Percentiles rank a stretch among this genome's conserved stretches.
phyloP scores from a whole-genome alignment of 64 coral and sea anemone genomes.

The Actinia tenebrosa region DNA sequence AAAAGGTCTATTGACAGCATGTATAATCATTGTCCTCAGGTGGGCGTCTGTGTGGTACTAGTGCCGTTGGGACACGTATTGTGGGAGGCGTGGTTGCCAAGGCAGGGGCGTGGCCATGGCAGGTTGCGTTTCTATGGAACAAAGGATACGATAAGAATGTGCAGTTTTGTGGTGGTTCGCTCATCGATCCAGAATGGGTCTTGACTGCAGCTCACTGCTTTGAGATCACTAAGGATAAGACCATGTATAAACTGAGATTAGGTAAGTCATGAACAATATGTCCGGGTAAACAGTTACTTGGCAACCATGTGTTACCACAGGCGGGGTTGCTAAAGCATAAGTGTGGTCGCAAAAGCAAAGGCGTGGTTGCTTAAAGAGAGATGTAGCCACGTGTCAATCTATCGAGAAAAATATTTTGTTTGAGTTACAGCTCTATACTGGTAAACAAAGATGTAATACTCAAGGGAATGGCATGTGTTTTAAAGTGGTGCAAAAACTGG shows the following conservation, averaged over 20 bases:
- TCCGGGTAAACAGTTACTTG: background rate
- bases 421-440: too few relatives aligned
- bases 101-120: conserved; percentile 74
- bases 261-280: conserved; percentile 31
- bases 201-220: conserved; percentile 77
- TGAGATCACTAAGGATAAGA: conserved; percentile 66
- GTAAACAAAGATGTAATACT: too few relatives aligned
- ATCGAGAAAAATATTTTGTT: too few relatives aligned
- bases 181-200: conserved; percentile 57
- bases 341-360: conserved; percentile 48
- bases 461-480: too few relatives aligned
- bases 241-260: conserved; percentile 47
- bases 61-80: conserved; percentile 57
- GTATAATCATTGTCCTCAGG: conserved; percentile 12
- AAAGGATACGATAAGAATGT: conserved; percentile 56
- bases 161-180: conserved; percentile 69
- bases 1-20: too few relatives aligned
- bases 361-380: too few relatives aligned
- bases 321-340: conserved; percentile 56
- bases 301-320: conserved; percentile 38
- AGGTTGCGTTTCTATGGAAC: conserved; percentile 60
- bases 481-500: too few relatives aligned
- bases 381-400: too few relatives aligned
- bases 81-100: conserved; percentile 82
- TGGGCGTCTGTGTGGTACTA: conserved; percentile 55